A percentile compares a stretch with the other conserved stretches of the same genome.
Conservation (phyloP, 2,113 vertebrate genomes). For the Hiodon tergisus region DNA sequence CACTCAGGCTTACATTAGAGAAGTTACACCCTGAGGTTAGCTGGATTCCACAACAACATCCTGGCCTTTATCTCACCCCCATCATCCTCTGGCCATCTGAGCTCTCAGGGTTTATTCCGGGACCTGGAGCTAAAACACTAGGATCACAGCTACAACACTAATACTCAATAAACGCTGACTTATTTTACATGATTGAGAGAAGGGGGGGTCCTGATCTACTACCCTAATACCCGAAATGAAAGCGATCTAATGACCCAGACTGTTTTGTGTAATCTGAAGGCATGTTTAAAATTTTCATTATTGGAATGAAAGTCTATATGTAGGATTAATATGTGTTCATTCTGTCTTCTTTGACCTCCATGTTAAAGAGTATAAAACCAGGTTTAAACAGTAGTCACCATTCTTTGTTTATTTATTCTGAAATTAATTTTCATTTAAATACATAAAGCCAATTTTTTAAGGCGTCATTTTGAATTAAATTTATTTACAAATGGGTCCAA, state of each 20-base stretch:
- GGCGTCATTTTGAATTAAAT: too few species aligned
- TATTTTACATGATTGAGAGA: conserved; percentile 63
- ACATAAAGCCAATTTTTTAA: too few species aligned
- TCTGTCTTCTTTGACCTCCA: neutral
- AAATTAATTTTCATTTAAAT: too few species aligned
- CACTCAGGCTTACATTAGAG: too few species aligned
- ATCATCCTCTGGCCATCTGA: conserved; percentile 60
- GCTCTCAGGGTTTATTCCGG: conserved; percentile 65
- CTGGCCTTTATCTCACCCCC: neutral
- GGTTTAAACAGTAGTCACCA: too few species aligned
- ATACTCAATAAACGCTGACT: conserved; percentile 70
- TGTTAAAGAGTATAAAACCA: neutral
- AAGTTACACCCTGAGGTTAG: too few species aligned
- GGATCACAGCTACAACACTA: conserved; percentile 65
- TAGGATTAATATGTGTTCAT: conserved; percentile 52
- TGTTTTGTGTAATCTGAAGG: conserved; percentile 67
- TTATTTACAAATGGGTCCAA: too few species aligned
- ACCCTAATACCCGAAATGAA: conserved; percentile 67
- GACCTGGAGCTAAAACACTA: conserved; percentile 68
- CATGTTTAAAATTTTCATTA: conserved; percentile 73
- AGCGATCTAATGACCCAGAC: conserved; percentile 70
- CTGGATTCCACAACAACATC: too few species aligned
- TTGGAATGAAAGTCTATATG: conserved; percentile 63
- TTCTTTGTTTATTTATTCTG: too few species aligned
- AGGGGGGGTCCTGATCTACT: conserved; percentile 45